A percentile compares a stretch with the other conserved stretches of the same genome.
phyloP scores from a whole-genome alignment of 2,113 vertebrate genomes.

The Vicugna pacos region DNA sequence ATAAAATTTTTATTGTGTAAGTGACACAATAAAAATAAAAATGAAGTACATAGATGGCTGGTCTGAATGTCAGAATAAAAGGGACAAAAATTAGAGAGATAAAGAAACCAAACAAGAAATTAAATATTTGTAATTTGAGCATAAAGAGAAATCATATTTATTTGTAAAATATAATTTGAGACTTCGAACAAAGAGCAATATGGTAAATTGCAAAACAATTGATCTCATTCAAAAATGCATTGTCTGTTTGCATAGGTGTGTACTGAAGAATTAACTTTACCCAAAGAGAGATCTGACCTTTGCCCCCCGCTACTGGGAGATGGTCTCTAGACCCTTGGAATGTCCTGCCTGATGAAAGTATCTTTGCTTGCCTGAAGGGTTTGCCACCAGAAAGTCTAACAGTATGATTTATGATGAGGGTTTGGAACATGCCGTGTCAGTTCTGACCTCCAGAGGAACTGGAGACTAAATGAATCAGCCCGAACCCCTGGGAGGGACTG shows the following conservation, averaged over 20 bases:
- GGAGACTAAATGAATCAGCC: background rate
- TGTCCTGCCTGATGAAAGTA: background rate
- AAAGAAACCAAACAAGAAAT: background rate
- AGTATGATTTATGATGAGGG: background rate
- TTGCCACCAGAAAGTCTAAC: background rate
- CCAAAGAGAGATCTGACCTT: background rate
- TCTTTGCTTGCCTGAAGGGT: background rate
- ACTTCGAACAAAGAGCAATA: slow-evolving; percentile 6
- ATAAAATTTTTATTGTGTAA: background rate
- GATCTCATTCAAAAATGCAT: slow-evolving; percentile 20
- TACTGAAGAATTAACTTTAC: background rate
- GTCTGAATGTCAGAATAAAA: slow-evolving; percentile 17
- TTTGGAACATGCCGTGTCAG: background rate
- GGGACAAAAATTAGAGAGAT: background rate
- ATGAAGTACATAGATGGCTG: background rate
- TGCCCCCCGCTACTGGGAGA: background rate
- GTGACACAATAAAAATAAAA: slow-evolving; percentile 27
- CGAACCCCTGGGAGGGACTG: background rate
- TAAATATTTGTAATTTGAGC: background rate
- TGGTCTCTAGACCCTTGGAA: background rate
- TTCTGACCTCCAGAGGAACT: background rate
- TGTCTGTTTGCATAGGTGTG: background rate
- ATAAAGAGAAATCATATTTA: background rate
- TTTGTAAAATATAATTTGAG: slow-evolving; percentile 27
- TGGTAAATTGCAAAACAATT: background rate